Percentiles rank a stretch among this genome's conserved stretches.
These are phyloP conservation scores for Drosophila lutescens DNA, from an alignment of 2,888 invertebrate genomes.

Conservation along the genomic window DNA sequence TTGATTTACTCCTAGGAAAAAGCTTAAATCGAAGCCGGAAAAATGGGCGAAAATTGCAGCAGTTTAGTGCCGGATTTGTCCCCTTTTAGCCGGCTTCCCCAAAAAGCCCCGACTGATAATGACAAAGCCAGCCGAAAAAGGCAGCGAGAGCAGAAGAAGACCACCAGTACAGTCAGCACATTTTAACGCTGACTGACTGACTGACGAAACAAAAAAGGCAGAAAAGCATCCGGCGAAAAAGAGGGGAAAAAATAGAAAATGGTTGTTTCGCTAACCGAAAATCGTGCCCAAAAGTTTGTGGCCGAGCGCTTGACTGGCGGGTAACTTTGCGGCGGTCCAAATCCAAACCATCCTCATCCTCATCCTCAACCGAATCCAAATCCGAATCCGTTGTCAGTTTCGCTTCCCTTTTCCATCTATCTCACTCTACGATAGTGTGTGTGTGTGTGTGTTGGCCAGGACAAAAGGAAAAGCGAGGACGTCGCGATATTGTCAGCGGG, in stretches of 20 bases:
- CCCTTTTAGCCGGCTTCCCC: conserved; percentile 7
- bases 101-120: conserved; percentile 25
- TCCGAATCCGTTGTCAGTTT: conserved; percentile 33
- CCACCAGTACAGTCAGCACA: conserved; percentile 38
- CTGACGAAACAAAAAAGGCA: conserved; percentile 20
- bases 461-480: conserved; percentile 71
- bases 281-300: conserved; percentile 78
- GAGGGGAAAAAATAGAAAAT: conserved; percentile 1
- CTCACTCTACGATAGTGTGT: conserved; percentile 1
- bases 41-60: conserved; percentile 4
- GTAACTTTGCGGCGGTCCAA: conserved; percentile 44
- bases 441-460: conserved; percentile 30
- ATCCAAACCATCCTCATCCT: conserved; percentile 18
- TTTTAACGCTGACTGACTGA: conserved; percentile 46
- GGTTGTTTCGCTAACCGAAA: conserved; percentile 75
- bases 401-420: conserved; percentile 30
- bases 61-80: conserved; percentile 21
- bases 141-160: conserved; percentile 9
- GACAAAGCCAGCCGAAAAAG: conserved; percentile 21
- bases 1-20: neutral
- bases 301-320: conserved; percentile 60
- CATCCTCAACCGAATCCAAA: conserved; percentile 21
- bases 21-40: conserved; percentile 1
- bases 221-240: neutral
- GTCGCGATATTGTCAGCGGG: conserved; percentile 73